Conservation (phyloP, 2,113 vertebrate genomes). For the Myotis lucifugus region DNA sequence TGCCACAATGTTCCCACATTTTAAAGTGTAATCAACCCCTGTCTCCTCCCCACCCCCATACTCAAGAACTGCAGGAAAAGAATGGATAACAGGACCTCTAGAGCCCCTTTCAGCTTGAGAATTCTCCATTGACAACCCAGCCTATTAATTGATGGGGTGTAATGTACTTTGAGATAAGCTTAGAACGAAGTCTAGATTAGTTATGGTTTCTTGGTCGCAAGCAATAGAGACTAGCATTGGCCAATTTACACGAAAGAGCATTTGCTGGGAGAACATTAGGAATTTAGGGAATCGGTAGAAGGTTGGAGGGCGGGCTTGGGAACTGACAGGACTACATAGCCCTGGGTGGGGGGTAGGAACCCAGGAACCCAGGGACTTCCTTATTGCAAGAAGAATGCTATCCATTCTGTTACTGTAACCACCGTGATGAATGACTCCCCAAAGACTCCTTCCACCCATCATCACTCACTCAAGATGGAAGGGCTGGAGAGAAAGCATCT, state of each 20-base stretch:
- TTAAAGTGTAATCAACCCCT: background rate
- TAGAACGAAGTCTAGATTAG: background rate
- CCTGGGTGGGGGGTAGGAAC: background rate
- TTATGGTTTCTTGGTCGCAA: background rate
- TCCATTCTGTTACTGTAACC: background rate
- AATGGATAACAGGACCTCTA: background rate
- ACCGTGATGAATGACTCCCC: background rate
- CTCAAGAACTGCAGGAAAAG: background rate
- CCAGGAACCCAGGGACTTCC: background rate
- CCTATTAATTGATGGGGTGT: background rate
- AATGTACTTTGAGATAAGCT: background rate
- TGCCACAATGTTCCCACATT: background rate
- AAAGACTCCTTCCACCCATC: background rate
- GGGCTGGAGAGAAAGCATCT: background rate
- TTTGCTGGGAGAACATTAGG: background rate
- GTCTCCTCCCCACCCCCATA: background rate
- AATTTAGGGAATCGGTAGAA: background rate
- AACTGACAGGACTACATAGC: background rate
- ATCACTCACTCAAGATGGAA: background rate
- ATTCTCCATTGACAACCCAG: background rate
- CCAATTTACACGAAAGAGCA: background rate
- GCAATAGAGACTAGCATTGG: background rate
- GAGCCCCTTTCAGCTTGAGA: background rate
- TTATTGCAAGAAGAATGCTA: background rate
- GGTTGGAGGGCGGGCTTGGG: background rate